Base-by-base conservation (phyloP, 2,113 vertebrate species). In the Loxodonta africana region DNA sequence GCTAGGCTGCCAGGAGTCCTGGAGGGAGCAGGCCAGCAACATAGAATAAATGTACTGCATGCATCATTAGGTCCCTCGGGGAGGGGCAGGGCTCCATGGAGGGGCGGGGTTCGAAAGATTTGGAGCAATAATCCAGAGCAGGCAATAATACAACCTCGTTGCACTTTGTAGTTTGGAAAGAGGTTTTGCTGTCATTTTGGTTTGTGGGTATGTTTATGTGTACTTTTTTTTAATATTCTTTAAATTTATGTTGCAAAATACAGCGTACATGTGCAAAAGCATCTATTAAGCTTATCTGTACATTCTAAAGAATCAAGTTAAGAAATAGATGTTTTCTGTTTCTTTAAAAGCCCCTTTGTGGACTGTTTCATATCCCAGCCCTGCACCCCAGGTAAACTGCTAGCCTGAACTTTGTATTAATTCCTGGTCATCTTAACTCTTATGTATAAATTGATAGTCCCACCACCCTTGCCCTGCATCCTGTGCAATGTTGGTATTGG, bases 1-100 rank as follows among this genome's bases (percentile, higher is more conserved):
- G 92, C 96, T 94, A 76, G 97, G 97, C 90, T 87, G 97, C 95
- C 95, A 88, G 57, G 95, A 97, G 73, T 69, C 88, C 94, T 73
- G 28, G 74, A 73, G 77, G 92, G 96, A 71, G 89, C 94, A 90
- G 93, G 86, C 67, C 65, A 84, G 86, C 97, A 78, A 96, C 78
- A 95, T 90, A 97, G 93, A 97, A 44, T 98, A 96, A 98, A 96
- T 98, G 98, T 98, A 98, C 98, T 98, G 98, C 97, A 98, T 69
- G 98, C 98, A 69, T 97, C 97, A 82, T 98, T 98, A 98, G 98
- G 85, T 63, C 26, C 48, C 2, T 62, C 48, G 69, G 91, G 88
- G 78, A 76, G 95, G 90, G 80, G 25, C 51, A 8, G 77, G 92
- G 96, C 69, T 81, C 9, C 2, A 81, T 12, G 12, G 84, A 46